Evolutionary conservation across 1,140 invertebrate genomes (phyloP).

Genomic region (Radopholus similis): DNA sequence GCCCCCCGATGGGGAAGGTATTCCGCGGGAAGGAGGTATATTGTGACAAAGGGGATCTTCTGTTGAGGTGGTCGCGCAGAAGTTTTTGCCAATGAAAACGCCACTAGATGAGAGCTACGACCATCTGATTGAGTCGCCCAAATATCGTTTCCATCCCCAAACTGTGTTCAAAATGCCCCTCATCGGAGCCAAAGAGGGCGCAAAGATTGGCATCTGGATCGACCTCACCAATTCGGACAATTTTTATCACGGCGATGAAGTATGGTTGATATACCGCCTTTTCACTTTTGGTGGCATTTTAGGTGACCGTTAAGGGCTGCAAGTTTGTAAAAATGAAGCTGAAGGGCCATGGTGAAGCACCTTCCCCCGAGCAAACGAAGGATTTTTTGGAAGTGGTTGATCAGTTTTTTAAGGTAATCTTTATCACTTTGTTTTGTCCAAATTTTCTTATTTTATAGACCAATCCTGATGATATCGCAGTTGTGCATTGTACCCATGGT

Average conservation of each 20-base stretch:
- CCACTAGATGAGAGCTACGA: conserved; percentile 53
- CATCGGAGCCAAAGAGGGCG: conserved; percentile 13
- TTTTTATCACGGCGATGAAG: conserved; percentile 78
- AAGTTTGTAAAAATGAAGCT: conserved; percentile 69
- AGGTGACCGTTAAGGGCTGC: conserved; percentile 66
- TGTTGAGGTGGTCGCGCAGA: conserved; percentile 43
- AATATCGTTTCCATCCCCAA: conserved; percentile 45
- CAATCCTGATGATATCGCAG: conserved; percentile 60
- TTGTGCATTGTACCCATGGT: conserved; percentile 93
- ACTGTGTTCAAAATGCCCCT: conserved; percentile 30
- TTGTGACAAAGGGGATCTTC: conserved; percentile 17
- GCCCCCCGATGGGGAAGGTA: conserved; percentile 55
- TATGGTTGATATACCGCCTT: conserved; percentile 73
- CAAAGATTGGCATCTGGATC: conserved; percentile 87
- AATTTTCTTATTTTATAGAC: conserved; percentile 18
- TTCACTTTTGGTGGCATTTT: conserved; percentile 25
- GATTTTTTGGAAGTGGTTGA: conserved; percentile 57
- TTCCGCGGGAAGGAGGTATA: too few species aligned
- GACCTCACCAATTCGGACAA: conserved; percentile 89
- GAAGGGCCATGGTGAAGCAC: conserved; percentile 59
- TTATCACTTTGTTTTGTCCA: conserved; percentile 16
- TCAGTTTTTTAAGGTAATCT: conserved; percentile 44
- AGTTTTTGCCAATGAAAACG: conserved; percentile 59
- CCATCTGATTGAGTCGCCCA: conserved; percentile 34
- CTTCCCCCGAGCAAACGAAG: conserved; percentile 56